These are phyloP conservation scores for Pogonophryne albipinna DNA, from an alignment of 2,797 vertebrate species.

Conservation along the genomic window DNA sequence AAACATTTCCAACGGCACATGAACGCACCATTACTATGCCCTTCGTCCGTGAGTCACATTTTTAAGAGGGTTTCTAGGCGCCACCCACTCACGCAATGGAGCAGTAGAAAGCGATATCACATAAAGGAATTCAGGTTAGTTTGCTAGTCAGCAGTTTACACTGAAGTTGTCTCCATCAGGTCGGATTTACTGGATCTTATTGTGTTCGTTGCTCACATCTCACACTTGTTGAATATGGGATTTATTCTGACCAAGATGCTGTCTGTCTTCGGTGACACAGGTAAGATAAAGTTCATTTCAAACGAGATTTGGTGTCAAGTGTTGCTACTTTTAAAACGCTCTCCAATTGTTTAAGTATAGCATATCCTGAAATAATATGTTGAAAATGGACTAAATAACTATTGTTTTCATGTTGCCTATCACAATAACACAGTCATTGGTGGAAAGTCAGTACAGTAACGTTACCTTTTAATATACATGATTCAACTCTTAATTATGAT, in stretches of 20 bases:
- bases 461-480: too few species aligned
- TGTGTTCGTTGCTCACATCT: neutral
- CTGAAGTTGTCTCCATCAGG: neutral
- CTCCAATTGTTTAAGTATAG: neutral
- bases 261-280: conserved; percentile 85
- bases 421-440: neutral
- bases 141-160: conserved; percentile 28
- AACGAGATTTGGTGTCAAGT: neutral
- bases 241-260: conserved; percentile 85
- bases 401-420: neutral
- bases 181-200: neutral
- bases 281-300: conserved; percentile 57
- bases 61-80: neutral
- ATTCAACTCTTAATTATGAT: too few species aligned
- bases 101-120: conserved; percentile 5
- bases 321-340: neutral
- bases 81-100: conserved; percentile 27
- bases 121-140: neutral
- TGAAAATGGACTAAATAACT: neutral
- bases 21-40: conserved; percentile 38
- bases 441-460: too few species aligned
- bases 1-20: neutral
- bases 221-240: conserved; percentile 76
- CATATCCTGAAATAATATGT: neutral
- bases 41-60: conserved; percentile 21